A percentile compares a stretch with the other conserved stretches of the same genome.
Evolutionary conservation across 2,797 vertebrate genomes (phyloP).

Genomic region (Gephyroberyx darwinii): DNA sequence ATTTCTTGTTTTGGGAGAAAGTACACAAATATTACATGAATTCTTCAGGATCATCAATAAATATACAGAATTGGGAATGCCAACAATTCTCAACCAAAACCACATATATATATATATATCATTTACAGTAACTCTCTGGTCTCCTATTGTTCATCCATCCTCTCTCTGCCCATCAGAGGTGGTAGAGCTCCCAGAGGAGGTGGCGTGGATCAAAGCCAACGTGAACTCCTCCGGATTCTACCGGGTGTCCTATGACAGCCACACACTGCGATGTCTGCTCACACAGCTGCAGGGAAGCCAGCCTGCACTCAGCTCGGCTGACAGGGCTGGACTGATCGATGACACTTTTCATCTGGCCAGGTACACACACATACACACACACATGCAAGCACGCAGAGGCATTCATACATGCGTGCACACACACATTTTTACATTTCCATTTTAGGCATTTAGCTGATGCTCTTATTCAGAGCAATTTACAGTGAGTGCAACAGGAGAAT

Average conservation of each 20-base stretch:
- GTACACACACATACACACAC: slow-evolving; percentile 12
- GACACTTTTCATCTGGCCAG: slow-evolving; percentile 47
- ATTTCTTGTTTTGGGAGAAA: too few species aligned
- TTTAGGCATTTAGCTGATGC: neutral
- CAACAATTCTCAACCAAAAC: too few species aligned
- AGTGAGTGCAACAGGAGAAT: neutral
- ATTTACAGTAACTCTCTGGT: too few species aligned
- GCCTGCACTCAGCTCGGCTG: slow-evolving; percentile 10
- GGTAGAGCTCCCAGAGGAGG: slow-evolving; percentile 21
- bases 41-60: too few species aligned
- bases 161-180: slow-evolving; percentile 5
- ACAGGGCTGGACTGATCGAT: slow-evolving; percentile 34
- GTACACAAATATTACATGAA: too few species aligned
- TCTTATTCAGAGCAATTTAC: too few species aligned
- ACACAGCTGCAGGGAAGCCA: slow-evolving; percentile 16
- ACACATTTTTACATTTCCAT: slow-evolving; percentile 1
- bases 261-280: slow-evolving; percentile 14
- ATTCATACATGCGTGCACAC: neutral
- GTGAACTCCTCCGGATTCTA: slow-evolving; percentile 30
- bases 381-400: neutral
- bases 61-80: too few species aligned
- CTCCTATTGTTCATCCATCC: too few species aligned
- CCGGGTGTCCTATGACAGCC: slow-evolving; percentile 37
- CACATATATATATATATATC: too few species aligned
- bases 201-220: slow-evolving; percentile 44